Conservation (phyloP, 2,888 invertebrate genomes). For the Synergus laeviventris region DNA sequence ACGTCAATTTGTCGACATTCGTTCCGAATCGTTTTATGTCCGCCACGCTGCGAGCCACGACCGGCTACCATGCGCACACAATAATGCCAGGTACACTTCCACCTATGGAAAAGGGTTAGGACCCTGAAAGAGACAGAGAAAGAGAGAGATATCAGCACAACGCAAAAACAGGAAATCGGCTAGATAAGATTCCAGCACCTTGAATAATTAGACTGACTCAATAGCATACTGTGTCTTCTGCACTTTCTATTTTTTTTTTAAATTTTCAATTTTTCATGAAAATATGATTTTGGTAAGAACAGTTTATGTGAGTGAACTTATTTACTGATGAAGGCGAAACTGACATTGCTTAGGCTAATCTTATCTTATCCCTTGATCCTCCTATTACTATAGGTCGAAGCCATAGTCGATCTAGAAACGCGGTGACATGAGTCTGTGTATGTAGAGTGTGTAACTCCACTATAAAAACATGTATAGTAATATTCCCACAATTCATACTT, state of each 20-base stretch:
- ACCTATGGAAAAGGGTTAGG: slow-evolving; percentile 45
- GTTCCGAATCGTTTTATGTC: slow-evolving; percentile 76
- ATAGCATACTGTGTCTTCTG: no score
- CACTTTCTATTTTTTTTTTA: no score
- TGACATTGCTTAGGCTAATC: slow-evolving; percentile 63
- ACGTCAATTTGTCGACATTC: slow-evolving; percentile 76
- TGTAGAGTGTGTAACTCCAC: background rate
- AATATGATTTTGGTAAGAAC: no score
- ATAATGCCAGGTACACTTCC: slow-evolving; percentile 52
- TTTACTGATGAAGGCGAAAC: slow-evolving; percentile 23
- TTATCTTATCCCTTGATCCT: slow-evolving; percentile 71
- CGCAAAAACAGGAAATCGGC: background rate
- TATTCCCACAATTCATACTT: background rate
- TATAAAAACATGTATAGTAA: slow-evolving; percentile 13
- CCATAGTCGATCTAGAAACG: slow-evolving; percentile 46
- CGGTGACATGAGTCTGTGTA: slow-evolving; percentile 18
- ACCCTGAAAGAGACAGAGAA: background rate
- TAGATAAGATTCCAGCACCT: slow-evolving; percentile 4
- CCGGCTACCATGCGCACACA: slow-evolving; percentile 74
- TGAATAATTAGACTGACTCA: slow-evolving; percentile 13
- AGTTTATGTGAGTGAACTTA: background rate
- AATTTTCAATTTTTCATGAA: no score
- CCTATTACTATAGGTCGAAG: slow-evolving; percentile 57
- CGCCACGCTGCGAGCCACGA: slow-evolving; percentile 67
- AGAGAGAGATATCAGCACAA: background rate